A percentile compares a stretch with the other conserved stretches of the same genome.
These are phyloP conservation scores for Ceratoteleas bidentatus DNA, from an alignment of 1,140 invertebrate genomes.

Conservation along the genomic window DNA sequence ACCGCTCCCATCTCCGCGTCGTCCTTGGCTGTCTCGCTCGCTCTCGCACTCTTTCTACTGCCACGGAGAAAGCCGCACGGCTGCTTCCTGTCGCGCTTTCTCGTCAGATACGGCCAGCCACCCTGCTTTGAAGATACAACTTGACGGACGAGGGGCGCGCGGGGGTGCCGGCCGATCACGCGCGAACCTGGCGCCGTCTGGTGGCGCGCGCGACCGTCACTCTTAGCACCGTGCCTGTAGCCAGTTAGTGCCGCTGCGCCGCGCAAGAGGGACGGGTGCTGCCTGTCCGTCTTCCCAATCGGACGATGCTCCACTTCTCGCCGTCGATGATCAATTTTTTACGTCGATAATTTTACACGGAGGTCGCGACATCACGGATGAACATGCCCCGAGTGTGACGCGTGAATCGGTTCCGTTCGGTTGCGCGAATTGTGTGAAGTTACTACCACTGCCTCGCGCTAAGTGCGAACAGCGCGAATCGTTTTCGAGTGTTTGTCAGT, in stretches of 20 bases:
- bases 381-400: neutral
- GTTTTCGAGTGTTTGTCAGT: no score
- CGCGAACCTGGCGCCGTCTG: conserved; percentile 61
- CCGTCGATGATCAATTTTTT: neutral
- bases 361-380: neutral
- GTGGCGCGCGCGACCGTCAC: conserved; percentile 59
- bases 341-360: neutral
- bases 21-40: conserved; percentile 49
- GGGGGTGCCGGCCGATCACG: conserved; percentile 55
- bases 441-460: neutral
- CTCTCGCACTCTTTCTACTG: conserved; percentile 59
- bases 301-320: conserved; percentile 15
- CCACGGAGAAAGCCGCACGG: conserved; percentile 40
- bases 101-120: conserved; percentile 61
- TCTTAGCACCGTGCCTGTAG: conserved; percentile 23
- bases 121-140: conserved; percentile 61
- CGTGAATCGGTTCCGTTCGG: conserved; percentile 25
- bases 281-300: conserved; percentile 28
- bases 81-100: conserved; percentile 66
- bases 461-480: no score
- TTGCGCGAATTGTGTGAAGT: conserved; percentile 36
- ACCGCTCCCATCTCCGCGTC: conserved; percentile 57
- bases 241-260: conserved; percentile 79
- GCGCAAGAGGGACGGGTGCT: conserved; percentile 66
- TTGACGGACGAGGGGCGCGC: conserved; percentile 30